Percentiles rank a stretch among this genome's conserved stretches.
Conservation (phyloP, 2,797 vertebrate species). For the Rhinophrynus dorsalis region DNA sequence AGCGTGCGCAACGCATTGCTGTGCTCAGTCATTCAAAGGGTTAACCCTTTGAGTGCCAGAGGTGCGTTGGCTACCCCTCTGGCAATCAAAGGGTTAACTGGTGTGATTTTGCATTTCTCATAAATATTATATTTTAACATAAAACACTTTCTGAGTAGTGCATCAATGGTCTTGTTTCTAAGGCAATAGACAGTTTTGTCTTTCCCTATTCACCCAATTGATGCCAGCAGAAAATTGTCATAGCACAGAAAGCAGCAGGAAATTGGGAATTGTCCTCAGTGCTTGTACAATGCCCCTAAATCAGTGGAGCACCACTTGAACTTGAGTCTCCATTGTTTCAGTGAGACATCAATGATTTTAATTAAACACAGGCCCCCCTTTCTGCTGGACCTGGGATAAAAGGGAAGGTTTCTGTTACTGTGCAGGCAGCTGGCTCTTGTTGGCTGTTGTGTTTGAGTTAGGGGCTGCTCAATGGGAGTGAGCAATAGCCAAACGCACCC, state of each 20-base stretch:
- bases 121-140: no score
- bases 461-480: conserved; percentile 52
- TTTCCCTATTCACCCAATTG: conserved; percentile 52
- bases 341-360: conserved; percentile 59
- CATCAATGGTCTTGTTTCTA: no score
- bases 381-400: conserved; percentile 55
- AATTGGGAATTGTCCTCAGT: conserved; percentile 51
- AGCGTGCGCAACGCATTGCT: no score
- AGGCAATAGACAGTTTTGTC: conserved; percentile 46
- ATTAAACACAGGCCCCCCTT: conserved; percentile 57
- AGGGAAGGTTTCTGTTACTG: conserved; percentile 54
- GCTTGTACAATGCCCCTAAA: conserved; percentile 54
- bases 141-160: no score
- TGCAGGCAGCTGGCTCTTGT: conserved; percentile 57
- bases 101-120: no score
- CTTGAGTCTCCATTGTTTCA: conserved; percentile 55
- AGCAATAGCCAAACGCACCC: conserved; percentile 48
- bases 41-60: no score
- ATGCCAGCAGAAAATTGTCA: conserved; percentile 40
- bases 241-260: conserved; percentile 27
- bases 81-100: no score
- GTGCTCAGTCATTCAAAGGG: no score
- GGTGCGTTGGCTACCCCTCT: no score
- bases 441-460: conserved; percentile 62
- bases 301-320: conserved; percentile 55